Conservation (phyloP, 2,888 invertebrate genomes). For the Agriopis leucophaearia region DNA sequence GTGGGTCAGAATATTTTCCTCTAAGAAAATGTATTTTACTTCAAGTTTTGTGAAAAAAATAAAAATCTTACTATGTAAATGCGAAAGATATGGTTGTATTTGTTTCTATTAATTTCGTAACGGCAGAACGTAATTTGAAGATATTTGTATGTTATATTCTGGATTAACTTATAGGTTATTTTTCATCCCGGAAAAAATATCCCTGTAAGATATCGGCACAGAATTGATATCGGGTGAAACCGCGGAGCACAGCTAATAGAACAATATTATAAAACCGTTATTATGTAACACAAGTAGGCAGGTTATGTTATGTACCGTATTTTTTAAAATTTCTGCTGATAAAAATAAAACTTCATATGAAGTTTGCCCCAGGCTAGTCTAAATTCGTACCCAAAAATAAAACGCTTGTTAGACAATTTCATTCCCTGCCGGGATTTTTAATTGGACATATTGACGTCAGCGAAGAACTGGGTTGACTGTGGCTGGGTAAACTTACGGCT, state of each 20-base stretch:
- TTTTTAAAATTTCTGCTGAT: background rate
- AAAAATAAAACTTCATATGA: too few relatives aligned
- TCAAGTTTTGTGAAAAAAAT: background rate
- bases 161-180: too few relatives aligned
- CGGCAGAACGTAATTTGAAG: too few relatives aligned
- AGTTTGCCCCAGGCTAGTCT: background rate
- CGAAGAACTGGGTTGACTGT: slow-evolving; percentile 2
- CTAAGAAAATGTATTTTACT: background rate
- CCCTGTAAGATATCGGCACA: too few relatives aligned
- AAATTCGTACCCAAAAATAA: slow-evolving; percentile 14
- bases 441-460: slow-evolving; percentile 6
- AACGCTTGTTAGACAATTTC: slow-evolving; percentile 16
- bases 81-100: too few relatives aligned
- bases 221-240: too few relatives aligned
- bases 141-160: too few relatives aligned
- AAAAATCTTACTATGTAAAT: background rate
- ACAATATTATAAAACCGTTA: too few relatives aligned
- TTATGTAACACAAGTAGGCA: too few relatives aligned
- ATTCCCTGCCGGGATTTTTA: slow-evolving; percentile 13
- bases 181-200: too few relatives aligned
- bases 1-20: background rate
- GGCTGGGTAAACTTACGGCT: background rate
- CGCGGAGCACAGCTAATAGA: too few relatives aligned
- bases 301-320: background rate
- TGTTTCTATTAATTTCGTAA: too few relatives aligned